Base-by-base conservation (phyloP, 2,888 invertebrate genomes). In the Pyrochroa serraticornis region DNA sequence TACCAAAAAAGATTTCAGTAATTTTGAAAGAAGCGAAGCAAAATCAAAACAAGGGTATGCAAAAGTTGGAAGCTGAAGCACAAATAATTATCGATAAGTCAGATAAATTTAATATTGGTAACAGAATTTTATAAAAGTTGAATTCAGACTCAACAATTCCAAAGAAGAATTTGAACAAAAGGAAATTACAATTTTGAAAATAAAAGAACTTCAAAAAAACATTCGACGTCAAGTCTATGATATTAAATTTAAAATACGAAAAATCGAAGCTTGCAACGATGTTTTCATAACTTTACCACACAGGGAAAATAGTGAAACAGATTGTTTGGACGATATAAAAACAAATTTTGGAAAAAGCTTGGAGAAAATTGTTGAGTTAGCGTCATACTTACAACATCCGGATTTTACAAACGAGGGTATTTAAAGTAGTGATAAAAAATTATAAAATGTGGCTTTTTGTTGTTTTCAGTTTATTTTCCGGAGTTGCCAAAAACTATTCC, bases 1-100 rank as follows among this genome's bases (percentile, higher is more conserved):
- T 73, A 92, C 93, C 92, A 80, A 96, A 95, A 81, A 93, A 93
- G 77, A 94, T 92, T 75, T 97, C 95, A 58, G 96, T 91, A 69
- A 95, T 92, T 82, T 97, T 95, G 79, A 95, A 95, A 49, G 97
- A 83, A 75, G 95, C 93, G 83, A 97, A 95, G 13, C 2, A 6
- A 12, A 36, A 30, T 58, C 59, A 43, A 38, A 38, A 34, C 63
- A 63, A 41, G 6, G 5, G 1, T 47, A 46, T 33, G 13, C 33
- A 1, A 9, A 8, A 1, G 12, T 33, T 6, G 35, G 8, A 8
- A 41, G 22, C 5, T 22, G 22, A 22, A 2, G 5, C 22, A 5
- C 22, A 41, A 9, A 12, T 37, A 3, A 43, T 43, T 51, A 42
- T 68, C 3, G 53, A 60, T 31, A 39, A 7, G 22, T 43, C 43